Conservation (phyloP, 2,113 vertebrate genomes). For the Vulpes lagopus region DNA sequence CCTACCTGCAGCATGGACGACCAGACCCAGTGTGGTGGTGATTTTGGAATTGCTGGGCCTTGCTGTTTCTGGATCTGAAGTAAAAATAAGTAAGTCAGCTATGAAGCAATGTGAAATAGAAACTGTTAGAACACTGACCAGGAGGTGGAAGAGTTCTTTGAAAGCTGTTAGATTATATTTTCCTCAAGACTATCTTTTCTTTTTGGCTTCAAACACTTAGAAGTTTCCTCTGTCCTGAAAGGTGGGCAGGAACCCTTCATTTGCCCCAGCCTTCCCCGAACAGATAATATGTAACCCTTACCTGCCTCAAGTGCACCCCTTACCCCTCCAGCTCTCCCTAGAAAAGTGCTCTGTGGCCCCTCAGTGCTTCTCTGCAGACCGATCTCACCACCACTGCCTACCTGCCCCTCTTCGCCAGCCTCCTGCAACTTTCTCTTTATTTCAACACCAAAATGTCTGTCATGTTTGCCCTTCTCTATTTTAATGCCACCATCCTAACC, state of each 20-base stretch:
- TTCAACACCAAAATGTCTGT: not conserved
- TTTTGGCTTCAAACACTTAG: slow-evolving; percentile 4
- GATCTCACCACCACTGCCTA: not conserved
- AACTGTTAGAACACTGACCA: not conserved
- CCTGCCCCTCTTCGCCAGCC: not conserved
- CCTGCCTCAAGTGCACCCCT: not conserved
- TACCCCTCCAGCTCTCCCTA: not conserved
- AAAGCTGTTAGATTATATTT: slow-evolving; percentile 15
- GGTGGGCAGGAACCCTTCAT: not conserved
- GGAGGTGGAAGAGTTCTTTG: not conserved
- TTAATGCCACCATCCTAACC: not conserved
- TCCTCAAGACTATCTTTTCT: not conserved
- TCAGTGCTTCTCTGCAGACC: not conserved
- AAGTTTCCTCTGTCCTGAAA: not conserved
- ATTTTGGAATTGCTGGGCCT: slow-evolving; percentile 95
- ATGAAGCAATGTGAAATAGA: slow-evolving; percentile 51
- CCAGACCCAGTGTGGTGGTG: slow-evolving; percentile 97
- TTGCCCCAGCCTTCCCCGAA: not conserved
- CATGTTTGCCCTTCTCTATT: slow-evolving; percentile 10
- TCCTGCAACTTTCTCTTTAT: not conserved
- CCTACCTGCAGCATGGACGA: slow-evolving; percentile 98
- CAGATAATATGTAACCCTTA: not conserved
- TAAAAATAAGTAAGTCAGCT: slow-evolving; percentile 39
- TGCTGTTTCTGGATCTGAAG: slow-evolving; percentile 95
- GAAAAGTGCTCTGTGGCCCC: not conserved